phyloP scores from a whole-genome alignment of 1,140 invertebrate species.

The Ceratina australensis region DNA sequence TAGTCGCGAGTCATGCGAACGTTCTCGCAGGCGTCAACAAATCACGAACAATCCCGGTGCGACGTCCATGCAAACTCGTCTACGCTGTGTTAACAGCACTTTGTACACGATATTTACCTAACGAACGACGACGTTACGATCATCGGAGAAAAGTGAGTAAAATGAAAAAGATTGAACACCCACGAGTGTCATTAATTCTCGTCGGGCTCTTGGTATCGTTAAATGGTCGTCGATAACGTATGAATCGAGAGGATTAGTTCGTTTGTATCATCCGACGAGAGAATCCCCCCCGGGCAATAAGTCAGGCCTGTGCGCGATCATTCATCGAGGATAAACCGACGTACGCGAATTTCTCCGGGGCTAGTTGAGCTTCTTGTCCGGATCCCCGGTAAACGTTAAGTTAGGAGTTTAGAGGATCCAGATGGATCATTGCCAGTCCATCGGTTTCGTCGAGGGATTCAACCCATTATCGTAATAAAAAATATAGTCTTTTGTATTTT shows the following conservation, averaged over 20 bases:
- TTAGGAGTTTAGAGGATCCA: neutral
- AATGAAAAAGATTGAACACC: no score
- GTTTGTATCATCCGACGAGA: neutral
- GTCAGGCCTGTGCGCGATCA: neutral
- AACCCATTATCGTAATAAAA: no score
- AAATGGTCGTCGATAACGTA: slow-evolving; percentile 6
- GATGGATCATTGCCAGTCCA: no score
- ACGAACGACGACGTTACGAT: neutral
- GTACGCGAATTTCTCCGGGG: slow-evolving; percentile 28
- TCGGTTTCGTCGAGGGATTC: no score
- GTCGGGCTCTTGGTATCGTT: neutral
- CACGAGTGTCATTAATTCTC: neutral
- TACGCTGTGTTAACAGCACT: no score
- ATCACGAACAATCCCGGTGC: slow-evolving; percentile 8
- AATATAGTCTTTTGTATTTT: no score
- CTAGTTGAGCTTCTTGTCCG: neutral
- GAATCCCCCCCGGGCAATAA: slow-evolving; percentile 1
- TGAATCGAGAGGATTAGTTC: neutral
- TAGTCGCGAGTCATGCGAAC: neutral
- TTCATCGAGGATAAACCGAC: slow-evolving; percentile 26
- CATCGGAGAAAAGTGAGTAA: neutral
- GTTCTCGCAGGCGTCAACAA: slow-evolving; percentile 2
- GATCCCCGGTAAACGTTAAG: neutral
- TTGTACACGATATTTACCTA: no score
- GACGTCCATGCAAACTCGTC: neutral